Percentiles rank a stretch among this genome's conserved stretches.
These are phyloP conservation scores for Stigmatopora argus DNA, from an alignment of 2,113 vertebrate species.

Conservation along the genomic window DNA sequence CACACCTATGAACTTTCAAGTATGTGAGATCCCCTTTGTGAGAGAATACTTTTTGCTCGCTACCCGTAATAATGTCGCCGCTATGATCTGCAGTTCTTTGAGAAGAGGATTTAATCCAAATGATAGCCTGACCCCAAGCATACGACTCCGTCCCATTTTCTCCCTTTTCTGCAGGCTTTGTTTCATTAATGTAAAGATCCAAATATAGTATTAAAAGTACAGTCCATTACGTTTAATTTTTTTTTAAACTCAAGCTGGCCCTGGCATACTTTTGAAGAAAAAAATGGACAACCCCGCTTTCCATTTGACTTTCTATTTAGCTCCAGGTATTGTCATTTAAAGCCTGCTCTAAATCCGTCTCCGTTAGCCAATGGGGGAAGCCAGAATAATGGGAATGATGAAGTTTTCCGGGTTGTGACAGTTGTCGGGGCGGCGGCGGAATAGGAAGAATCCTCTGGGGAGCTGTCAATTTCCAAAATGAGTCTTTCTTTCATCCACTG, in stretches of 20 bases:
- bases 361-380: no score
- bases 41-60: not conserved
- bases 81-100: not conserved
- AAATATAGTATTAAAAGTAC: no score
- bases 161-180: not conserved
- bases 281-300: no score
- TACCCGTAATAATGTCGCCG: not conserved
- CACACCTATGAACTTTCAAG: not conserved
- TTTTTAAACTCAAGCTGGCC: no score
- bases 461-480: conserved; percentile 62
- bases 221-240: no score
- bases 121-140: not conserved
- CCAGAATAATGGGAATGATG: no score
- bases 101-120: not conserved
- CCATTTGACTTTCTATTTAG: no score
- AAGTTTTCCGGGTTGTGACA: not conserved
- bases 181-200: no score
- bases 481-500: conserved; percentile 58
- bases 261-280: no score
- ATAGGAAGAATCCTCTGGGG: conserved; percentile 50
- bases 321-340: no score
- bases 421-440: conserved; percentile 17
- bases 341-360: no score
- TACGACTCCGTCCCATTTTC: no score
- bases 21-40: not conserved